A percentile compares a stretch with the other conserved stretches of the same genome.
Evolutionary conservation across 2,888 invertebrate species (phyloP).

Genomic region (Pachymerium ferrugineum): DNA sequence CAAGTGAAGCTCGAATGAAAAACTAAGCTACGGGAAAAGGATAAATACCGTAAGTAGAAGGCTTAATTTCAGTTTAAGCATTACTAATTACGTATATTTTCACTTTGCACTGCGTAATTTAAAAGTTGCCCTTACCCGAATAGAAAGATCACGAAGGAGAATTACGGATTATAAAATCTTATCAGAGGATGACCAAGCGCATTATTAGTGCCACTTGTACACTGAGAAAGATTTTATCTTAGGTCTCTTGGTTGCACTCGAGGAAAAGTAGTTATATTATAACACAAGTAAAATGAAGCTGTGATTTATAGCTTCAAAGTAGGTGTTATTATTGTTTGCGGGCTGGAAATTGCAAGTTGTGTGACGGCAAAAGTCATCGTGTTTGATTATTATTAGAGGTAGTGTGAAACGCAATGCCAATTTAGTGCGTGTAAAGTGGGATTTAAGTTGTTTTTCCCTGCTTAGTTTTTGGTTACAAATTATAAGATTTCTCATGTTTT

Average conservation of each 20-base stretch:
- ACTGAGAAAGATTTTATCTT: not conserved
- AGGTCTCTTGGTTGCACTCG: no score
- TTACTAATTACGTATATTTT: no score
- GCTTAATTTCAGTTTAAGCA: no score
- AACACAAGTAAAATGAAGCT: not conserved
- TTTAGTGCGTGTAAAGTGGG: no score
- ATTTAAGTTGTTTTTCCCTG: not conserved
- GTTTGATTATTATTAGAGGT: not conserved
- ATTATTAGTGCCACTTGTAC: not conserved
- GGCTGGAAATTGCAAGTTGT: not conserved
- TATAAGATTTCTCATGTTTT: not conserved
- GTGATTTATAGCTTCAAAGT: not conserved
- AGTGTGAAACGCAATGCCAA: not conserved
- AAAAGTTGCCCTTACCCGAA: not conserved
- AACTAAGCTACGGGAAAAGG: not conserved
- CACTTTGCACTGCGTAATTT: no score
- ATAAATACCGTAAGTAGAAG: not conserved
- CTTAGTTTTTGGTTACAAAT: no score
- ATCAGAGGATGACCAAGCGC: not conserved
- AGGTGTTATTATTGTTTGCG: conserved; percentile 1
- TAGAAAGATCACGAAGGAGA: not conserved
- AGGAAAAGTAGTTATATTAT: not conserved
- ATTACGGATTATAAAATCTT: not conserved
- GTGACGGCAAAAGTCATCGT: not conserved
- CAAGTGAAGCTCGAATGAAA: not conserved